Conservation (phyloP, 2,113 vertebrate genomes). For the Axis porcinus region DNA sequence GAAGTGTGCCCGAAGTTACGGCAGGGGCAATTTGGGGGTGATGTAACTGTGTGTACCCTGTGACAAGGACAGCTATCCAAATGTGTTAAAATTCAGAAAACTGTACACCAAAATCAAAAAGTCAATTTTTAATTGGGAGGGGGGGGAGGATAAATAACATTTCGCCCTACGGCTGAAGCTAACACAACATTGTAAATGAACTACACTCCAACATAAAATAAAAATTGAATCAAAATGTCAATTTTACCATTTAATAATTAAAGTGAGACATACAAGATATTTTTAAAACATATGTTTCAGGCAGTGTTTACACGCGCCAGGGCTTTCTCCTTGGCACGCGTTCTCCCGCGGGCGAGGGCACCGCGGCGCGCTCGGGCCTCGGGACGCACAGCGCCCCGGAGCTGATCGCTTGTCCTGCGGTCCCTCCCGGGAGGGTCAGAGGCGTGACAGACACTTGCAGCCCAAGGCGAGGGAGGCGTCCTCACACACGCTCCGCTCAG, state of each 20-base stretch:
- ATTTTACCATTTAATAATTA: not conserved
- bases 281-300: not conserved
- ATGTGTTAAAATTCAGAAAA: no score
- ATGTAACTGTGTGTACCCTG: not conserved
- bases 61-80: accelerated
- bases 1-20: not conserved
- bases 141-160: not conserved
- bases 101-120: not conserved
- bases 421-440: not conserved
- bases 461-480: not conserved
- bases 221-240: not conserved
- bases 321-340: not conserved
- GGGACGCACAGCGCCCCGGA: not conserved
- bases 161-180: not conserved
- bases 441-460: not conserved
- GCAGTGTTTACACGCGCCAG: not conserved
- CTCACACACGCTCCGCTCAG: not conserved
- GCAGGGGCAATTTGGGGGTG: not conserved
- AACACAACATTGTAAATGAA: not conserved
- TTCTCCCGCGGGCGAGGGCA: not conserved
- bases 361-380: not conserved
- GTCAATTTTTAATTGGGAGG: not conserved
- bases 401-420: no score
- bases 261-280: not conserved
- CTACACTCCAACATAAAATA: not conserved